Evolutionary conservation across 2,888 invertebrate genomes (phyloP).

Genomic region (Dryococelus australis): DNA sequence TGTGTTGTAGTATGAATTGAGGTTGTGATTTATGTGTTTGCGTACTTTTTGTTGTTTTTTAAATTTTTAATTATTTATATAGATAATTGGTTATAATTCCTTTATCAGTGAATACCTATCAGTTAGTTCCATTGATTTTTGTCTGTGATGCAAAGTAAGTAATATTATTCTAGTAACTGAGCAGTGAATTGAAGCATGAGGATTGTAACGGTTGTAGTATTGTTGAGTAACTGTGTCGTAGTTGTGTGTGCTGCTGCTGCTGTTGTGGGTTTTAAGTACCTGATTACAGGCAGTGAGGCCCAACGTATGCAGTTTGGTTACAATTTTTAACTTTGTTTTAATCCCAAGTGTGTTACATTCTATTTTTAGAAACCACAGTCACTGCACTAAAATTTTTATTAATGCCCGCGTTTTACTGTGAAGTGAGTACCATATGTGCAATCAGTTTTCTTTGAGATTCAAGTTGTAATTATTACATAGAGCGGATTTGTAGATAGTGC

Average conservation of each 20-base stretch:
- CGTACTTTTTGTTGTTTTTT: neutral
- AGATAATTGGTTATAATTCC: neutral
- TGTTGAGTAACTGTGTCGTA: neutral
- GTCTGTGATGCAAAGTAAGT: constrained; percentile 2
- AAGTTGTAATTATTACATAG: no score
- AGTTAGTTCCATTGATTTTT: neutral
- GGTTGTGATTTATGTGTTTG: constrained; percentile 5
- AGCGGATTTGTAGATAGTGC: no score
- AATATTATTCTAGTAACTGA: neutral
- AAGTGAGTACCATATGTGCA: no score
- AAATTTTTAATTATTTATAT: neutral
- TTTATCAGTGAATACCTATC: neutral
- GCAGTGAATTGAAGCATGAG: neutral
- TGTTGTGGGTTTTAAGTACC: constrained; percentile 6
- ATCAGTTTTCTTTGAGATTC: no score
- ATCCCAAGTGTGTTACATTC: no score
- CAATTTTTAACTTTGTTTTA: no score
- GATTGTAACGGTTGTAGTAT: neutral
- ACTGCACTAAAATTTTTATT: no score
- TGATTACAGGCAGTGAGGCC: neutral
- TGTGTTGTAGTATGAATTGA: neutral
- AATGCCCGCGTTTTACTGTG: no score
- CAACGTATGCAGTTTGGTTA: neutral
- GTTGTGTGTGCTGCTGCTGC: neutral
- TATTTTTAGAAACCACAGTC: no score